Evolutionary conservation across 2,888 invertebrate species (phyloP).

Genomic region (Cerastis leucographa): DNA sequence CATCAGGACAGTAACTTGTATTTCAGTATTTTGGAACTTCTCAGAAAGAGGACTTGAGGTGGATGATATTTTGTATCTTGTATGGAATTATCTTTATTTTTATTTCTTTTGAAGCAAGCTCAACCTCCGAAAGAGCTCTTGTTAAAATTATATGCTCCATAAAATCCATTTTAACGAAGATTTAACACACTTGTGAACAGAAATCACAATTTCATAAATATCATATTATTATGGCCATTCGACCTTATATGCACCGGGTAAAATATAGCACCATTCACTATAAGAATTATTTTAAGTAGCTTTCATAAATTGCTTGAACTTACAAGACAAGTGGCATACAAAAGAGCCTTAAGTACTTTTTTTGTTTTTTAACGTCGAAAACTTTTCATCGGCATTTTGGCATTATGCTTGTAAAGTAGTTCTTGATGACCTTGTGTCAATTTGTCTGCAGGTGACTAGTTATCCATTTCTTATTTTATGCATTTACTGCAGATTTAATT

Average conservation of each 20-base stretch:
- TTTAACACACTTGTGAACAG: constrained; percentile 35
- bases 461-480: constrained; percentile 48
- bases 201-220: constrained; percentile 22
- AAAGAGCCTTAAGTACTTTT: constrained; percentile 47
- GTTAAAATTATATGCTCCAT: constrained; percentile 28
- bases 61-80: not conserved
- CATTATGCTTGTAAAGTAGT: constrained; percentile 46
- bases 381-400: constrained; percentile 55
- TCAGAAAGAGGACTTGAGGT: not conserved
- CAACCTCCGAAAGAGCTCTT: not conserved
- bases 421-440: constrained; percentile 60
- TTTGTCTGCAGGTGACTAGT: constrained; percentile 31
- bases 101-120: not conserved
- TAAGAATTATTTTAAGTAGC: constrained; percentile 41
- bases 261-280: constrained; percentile 44
- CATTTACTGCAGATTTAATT: constrained; percentile 16
- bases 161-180: constrained; percentile 34
- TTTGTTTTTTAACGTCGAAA: constrained; percentile 31
- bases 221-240: constrained; percentile 34
- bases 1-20: not conserved
- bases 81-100: constrained; percentile 2
- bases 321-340: constrained; percentile 47
- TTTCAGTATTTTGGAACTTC: constrained; percentile 5
- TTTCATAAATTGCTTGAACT: constrained; percentile 52
- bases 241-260: constrained; percentile 40